Percentiles rank a stretch among this genome's conserved stretches.
Conservation (phyloP, 1,140 invertebrate genomes). For the Zaprionus lachaisei region DNA sequence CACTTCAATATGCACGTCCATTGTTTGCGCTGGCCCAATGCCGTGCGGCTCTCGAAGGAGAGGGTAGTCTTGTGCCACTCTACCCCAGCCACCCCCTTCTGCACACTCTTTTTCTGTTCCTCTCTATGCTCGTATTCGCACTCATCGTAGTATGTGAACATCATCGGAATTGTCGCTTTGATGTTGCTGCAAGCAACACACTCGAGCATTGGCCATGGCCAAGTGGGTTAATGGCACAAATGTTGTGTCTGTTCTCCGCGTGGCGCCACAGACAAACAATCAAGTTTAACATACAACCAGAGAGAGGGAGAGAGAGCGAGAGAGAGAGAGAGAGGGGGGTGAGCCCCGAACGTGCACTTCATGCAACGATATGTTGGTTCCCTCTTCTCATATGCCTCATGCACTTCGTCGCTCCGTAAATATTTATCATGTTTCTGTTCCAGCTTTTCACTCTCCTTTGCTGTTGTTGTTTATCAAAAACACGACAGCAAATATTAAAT, state of each 20-base stretch:
- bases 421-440: conserved; percentile 59
- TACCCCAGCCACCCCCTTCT: not conserved
- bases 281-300: conserved; percentile 33
- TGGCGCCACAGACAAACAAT: conserved; percentile 53
- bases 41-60: conserved; percentile 3
- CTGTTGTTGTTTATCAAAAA: conserved; percentile 36
- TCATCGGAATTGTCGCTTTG: conserved; percentile 64
- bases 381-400: conserved; percentile 34
- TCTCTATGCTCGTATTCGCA: conserved; percentile 37
- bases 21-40: conserved; percentile 58
- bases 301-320: no score
- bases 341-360: conserved; percentile 16
- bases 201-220: conserved; percentile 43
- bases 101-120: not conserved
- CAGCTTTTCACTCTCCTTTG: conserved; percentile 10
- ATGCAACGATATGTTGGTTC: not conserved
- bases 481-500: conserved; percentile 73
- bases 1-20: conserved; percentile 67
- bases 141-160: conserved; percentile 53
- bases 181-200: conserved; percentile 65
- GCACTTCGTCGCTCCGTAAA: conserved; percentile 35
- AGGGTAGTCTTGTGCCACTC: not conserved
- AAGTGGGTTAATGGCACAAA: conserved; percentile 80
- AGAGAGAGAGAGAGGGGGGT: not conserved
- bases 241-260: conserved; percentile 51